phyloP scores from a whole-genome alignment of 1,140 invertebrate genomes.

The Drosophila arawakana region DNA sequence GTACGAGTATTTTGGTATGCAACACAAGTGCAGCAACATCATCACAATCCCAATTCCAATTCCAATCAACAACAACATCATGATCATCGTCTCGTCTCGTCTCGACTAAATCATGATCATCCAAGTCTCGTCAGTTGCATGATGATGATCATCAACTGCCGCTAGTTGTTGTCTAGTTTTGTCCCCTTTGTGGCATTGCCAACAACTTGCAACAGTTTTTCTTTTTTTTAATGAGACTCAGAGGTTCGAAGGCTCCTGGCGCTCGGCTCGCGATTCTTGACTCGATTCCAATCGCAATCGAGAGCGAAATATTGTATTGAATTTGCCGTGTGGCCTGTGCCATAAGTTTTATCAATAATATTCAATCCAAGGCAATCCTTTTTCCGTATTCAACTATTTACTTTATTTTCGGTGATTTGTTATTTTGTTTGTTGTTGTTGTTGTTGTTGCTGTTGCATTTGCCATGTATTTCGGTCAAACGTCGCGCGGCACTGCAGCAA shows the following conservation, averaged over 20 bases:
- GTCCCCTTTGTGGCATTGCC: constrained; percentile 50
- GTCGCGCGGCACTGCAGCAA: constrained; percentile 63
- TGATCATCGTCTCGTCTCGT: constrained; percentile 44
- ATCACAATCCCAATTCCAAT: constrained; percentile 40
- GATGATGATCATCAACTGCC: constrained; percentile 46
- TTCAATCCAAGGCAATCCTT: constrained; percentile 73
- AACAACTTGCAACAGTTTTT: constrained; percentile 29
- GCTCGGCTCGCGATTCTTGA: not conserved
- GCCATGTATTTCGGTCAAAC: constrained; percentile 70
- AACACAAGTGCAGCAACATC: constrained; percentile 72
- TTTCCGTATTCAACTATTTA: constrained; percentile 14
- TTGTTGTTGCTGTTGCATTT: constrained; percentile 38
- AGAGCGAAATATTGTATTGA: constrained; percentile 32
- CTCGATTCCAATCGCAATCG: not conserved
- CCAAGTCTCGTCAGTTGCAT: constrained; percentile 64
- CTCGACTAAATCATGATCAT: constrained; percentile 57
- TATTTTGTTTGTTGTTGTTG: constrained; percentile 30
- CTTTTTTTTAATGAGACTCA: constrained; percentile 33
- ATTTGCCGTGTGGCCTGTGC: constrained; percentile 39
- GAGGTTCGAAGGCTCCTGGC: not conserved
- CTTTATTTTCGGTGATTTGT: constrained; percentile 55
- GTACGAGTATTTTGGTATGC: constrained; percentile 70
- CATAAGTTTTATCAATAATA: constrained; percentile 83
- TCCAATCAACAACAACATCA: constrained; percentile 51
- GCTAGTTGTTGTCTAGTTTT: constrained; percentile 20